Percentiles rank a stretch among this genome's conserved stretches.
Evolutionary conservation across 2,797 vertebrate species (phyloP).

Genomic region (Varecia variegata): DNA sequence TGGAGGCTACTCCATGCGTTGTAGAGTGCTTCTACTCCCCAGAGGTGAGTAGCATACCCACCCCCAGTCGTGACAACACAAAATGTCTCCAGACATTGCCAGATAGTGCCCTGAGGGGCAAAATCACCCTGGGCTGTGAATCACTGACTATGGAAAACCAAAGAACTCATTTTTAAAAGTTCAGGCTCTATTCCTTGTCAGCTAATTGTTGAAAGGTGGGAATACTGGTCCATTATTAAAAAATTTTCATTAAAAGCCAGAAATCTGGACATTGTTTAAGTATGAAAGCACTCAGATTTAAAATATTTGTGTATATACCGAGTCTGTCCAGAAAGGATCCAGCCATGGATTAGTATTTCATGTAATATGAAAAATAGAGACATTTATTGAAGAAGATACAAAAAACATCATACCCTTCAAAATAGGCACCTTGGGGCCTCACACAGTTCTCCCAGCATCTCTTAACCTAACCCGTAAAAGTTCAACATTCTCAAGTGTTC

Average conservation of each 20-base stretch:
- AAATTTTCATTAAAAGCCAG: background rate
- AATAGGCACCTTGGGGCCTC: too few relatives aligned
- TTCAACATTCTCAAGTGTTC: too few relatives aligned
- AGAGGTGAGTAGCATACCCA: background rate
- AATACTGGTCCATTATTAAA: background rate
- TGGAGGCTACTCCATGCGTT: background rate
- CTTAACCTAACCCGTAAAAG: too few relatives aligned
- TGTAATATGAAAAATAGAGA: too few relatives aligned
- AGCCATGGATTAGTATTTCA: too few relatives aligned
- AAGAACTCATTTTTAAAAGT: background rate
- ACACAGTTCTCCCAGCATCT: too few relatives aligned
- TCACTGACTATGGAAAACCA: background rate
- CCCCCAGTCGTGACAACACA: background rate
- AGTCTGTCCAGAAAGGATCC: too few relatives aligned
- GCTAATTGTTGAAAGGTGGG: background rate
- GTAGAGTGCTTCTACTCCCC: background rate
- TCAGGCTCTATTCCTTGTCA: background rate
- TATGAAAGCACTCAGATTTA: background rate
- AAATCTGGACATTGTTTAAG: slow-evolving; percentile 21
- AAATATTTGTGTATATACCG: background rate
- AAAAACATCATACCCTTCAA: too few relatives aligned
- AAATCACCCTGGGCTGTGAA: background rate
- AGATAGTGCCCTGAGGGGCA: background rate
- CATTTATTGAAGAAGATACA: too few relatives aligned
- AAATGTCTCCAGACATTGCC: background rate